Base-by-base conservation (phyloP, 2,113 vertebrate genomes). In the Melierax canorus region DNA sequence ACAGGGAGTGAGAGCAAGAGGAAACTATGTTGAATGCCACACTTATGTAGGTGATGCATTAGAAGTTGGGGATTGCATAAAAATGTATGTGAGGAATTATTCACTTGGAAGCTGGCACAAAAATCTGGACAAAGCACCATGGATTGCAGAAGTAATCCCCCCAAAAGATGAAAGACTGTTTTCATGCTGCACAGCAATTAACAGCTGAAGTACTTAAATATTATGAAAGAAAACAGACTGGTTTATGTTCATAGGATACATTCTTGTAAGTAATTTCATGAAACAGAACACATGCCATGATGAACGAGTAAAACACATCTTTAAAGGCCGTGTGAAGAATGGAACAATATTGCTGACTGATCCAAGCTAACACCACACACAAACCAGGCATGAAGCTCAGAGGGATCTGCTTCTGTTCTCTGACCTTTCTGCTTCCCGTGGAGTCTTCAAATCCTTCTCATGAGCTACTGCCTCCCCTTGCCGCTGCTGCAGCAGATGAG, bases 331-430 rank as follows among this genome's bases (percentile, higher is more conserved):
- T 29, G 30, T 86, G 51, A 83, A 82, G 48, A 67, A 85, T 14
- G 50, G 69, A 90, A 75, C 56, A 84, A 95, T 76, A 92, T 0
- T 75, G 88, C 96, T 94, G 69, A 83, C 76, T 46, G 72, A 91
- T 90, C 43, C 92, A 91, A 92, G 34, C 59, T 84, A 95, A 86
- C 75, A 89, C 64, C 79, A 79, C 79, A 94, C 36, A 92, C 83
- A 96, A 96, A 21, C 39, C 94, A 98, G 91, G 86, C 93, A 89
- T 34, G 83, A 94, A 23, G 94, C 92, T 98, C 94, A 96, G 94
- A 78, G 67, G 41, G 68, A 87, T 81, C 86, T 91, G 79, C 67
- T 60, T 81, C 74, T 75, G 30, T 91, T 96, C 83, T 95, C 84
- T 46, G 93, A 95, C 88, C 91, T 92, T 93, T 80, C 84, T 76